These are phyloP conservation scores for Noctilio leporinus DNA, from an alignment of 2,113 vertebrate species.

Conservation along the genomic window DNA sequence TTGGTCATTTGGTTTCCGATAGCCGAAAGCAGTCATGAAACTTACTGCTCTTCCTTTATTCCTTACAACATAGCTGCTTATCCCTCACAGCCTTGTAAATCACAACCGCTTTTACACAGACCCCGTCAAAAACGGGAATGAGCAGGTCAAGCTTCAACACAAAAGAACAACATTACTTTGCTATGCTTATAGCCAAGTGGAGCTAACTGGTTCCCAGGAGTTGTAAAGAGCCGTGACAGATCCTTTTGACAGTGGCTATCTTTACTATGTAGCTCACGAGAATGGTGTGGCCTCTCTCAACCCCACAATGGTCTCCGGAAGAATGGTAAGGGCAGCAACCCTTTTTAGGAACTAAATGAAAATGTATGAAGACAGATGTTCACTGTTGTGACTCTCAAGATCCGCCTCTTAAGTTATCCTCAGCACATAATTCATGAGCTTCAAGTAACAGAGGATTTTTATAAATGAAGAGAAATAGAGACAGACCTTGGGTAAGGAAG, in stretches of 20 bases:
- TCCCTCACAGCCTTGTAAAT: conserved; percentile 46
- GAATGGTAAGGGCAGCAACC: conserved; percentile 41
- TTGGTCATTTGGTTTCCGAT: conserved; percentile 56
- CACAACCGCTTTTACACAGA: conserved; percentile 10
- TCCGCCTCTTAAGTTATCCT: not conserved
- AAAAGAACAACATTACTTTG: conserved; percentile 34
- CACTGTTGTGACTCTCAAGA: conserved; percentile 30
- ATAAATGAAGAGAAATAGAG: not conserved
- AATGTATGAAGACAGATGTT: conserved; percentile 61
- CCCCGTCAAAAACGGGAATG: conserved; percentile 20
- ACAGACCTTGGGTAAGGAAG: not conserved
- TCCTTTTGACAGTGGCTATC: conserved; percentile 65
- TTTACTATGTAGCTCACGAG: conserved; percentile 49
- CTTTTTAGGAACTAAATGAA: conserved; percentile 54
- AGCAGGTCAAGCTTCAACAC: conserved; percentile 36
- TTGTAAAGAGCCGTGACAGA: conserved; percentile 69
- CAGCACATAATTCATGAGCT: not conserved
- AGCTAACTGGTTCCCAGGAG: conserved; percentile 60
- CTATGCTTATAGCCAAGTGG: conserved; percentile 32
- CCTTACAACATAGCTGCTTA: conserved; percentile 17
- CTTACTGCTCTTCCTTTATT: not conserved
- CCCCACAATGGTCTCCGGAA: conserved; percentile 28
- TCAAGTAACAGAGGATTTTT: not conserved
- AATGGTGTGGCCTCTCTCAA: conserved; percentile 24
- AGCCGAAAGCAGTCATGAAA: conserved; percentile 47